Base-by-base conservation (phyloP, 2,888 invertebrate genomes). In the Eupelmus urozonus region DNA sequence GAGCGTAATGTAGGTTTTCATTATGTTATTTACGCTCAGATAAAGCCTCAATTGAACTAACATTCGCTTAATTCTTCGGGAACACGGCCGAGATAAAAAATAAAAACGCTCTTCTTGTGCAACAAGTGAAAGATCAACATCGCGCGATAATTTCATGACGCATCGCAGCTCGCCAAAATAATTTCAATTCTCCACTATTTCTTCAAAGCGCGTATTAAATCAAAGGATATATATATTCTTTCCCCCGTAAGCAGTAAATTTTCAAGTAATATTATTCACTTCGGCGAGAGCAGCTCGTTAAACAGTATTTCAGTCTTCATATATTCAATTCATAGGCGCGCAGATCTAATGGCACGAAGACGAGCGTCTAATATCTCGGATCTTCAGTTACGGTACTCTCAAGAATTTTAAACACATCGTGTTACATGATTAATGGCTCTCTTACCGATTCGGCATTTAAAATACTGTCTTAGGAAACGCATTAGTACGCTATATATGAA, bases 121-220 rank as follows among this genome's bases (percentile, higher is more conserved):
- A 55, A 40, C 72, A 63, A 73, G n/a, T 63, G 62, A 53, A 42
- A 63, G 18, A 62, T 63, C 25, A 63, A 63, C 53, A 72, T 62
- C n/a, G 18, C 16, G 27, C 53, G 40, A 55, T 72, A 72, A 27
- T 7, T 71, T 71, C 40, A 51, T 20, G 18, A 20, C 71, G n/a
- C 23, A 23, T 60, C 20, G 25, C n/a, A 23, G 11, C 51, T 34
- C 49, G 29, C 49, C 23, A 71, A 71, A 71, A 71, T 25, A 42
- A 62, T 63, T 63, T 25, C 23, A 16, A 29, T 40, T 34, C 9
- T 34, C 9, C 34, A 20, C 51, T 1, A 29, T 29, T 29, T 49
- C 29, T n/a, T 20, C 49, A 2, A 2, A 2, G 23, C 13, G 9
- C 45, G 16, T 13, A 51, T 62, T 51, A 7, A 40, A 45, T 3